Base-by-base conservation (phyloP, 1,140 invertebrate species). In the Antheraea pernyi region DNA sequence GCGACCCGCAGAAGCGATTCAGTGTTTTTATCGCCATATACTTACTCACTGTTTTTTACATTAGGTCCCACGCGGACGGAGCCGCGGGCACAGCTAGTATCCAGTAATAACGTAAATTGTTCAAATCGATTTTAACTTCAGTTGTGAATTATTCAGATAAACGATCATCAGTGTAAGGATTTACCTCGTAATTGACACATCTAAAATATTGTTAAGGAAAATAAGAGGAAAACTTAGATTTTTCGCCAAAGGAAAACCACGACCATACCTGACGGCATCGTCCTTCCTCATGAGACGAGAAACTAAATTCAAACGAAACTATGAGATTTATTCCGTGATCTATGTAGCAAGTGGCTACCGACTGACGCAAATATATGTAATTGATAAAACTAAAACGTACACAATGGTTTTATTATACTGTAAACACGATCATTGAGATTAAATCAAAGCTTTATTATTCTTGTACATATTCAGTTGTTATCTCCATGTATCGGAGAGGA, bases 371-470 rank as follows among this genome's bases (percentile, higher is more conserved):
- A 53, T 53, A 53, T 16, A 13, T 16, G 1, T 16, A 53, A 53
- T 53, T 53, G 46, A 53, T 53, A 53, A 53, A 53, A 53, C 46
- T 53, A 53, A 53, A 53, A 16, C 46, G 46, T 53, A 53, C 13
- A 13, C 46, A 53, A 53, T 53, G 7, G 46, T 53, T 53, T 53
- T 53, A 53, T 53, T 53, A 53, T 53, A 9, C 46, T 16, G 46
- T 53, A 16, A 16, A 53, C 46, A 53, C 1, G 46, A 16, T 53
- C 16, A 16, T 53, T 53, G 46, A 53, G 46, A 53, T 53, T 13
- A 53, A 13, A 53, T 53, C 46, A 53, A 53, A 53, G 9, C 0
- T 53, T 53, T 53, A 53, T 16, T 16, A 16, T 16, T 53, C 16
- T 16, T n/a, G 16, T 16, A 53, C 6, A 53, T 53, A 53, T 16